Base-by-base conservation (phyloP, 1,140 invertebrate genomes). In the Caerostris darwini region DNA sequence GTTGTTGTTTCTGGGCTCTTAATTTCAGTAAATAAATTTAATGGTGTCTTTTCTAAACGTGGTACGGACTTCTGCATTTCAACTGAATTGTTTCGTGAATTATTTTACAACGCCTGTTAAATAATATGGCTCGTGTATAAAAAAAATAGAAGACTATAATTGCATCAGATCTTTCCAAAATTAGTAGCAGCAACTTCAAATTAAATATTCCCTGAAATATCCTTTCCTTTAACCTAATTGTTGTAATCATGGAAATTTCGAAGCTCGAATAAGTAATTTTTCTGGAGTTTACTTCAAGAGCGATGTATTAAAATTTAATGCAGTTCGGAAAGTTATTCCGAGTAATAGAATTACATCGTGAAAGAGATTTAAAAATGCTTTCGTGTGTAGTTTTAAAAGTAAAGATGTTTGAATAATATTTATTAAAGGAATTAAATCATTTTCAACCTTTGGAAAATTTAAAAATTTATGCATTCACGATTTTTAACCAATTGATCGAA, bases 11-110 rank as follows among this genome's bases (percentile, higher is more conserved):
- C 58, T 88, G 59, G 86, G 14, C 59, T 64, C 71, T 77, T 57
- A 53, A 88, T 88, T 88, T 88, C 86, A 53, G 58, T 53, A 57
- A 61, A 54, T 64, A 58, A 83, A 83, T 83, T 83, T 83, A n/a
- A 54, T 57, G 56, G 19, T 53, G n/a, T 54, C n/a, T 56, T 83
- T 56, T 83, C n/a, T 14, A 77, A 64, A 10, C 61, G 61, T 14
- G n/a, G n/a, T n/a, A 67, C 14, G n/a, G 61, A n/a, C 61, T 67
- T 67, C n/a, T n/a, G 61, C 61, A 77, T 77, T 77, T 77, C 71
- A 77, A 77, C 53, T 50, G 50, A 77, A 77, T 77, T 77, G 19
- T 77, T 77, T 19, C 8, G 71, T 50, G 71, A 50, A 77, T 77
- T 77, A 77, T 77, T 77, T 77, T 77, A 50, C 34, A 50, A 77